Evolutionary conservation across 2,888 invertebrate genomes (phyloP).

Genomic region (Tenthredo livida): DNA sequence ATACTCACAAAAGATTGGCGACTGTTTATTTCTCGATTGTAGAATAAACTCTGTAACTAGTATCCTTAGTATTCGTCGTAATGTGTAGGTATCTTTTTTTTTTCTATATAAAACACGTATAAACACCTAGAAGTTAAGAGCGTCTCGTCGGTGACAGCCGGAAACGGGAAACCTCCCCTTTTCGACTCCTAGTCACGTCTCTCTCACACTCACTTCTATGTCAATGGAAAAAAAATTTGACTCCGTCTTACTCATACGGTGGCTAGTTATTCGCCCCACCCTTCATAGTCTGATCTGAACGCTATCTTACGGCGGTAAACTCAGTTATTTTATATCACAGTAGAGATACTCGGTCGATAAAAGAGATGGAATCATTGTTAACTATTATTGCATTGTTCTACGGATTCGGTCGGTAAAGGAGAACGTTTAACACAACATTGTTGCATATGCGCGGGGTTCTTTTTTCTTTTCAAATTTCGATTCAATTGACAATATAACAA

Average conservation of each 20-base stretch:
- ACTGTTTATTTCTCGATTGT: not conserved
- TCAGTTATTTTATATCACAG: too few species aligned
- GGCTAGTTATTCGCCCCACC: conserved; percentile 48
- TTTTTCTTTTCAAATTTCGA: not conserved
- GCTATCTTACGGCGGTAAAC: not conserved
- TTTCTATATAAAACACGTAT: conserved; percentile 36
- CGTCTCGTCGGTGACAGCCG: conserved; percentile 72
- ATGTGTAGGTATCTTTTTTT: not conserved
- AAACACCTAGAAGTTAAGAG: conserved; percentile 51
- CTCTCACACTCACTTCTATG: conserved; percentile 4
- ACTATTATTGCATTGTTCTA: too few species aligned
- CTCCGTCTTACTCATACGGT: conserved; percentile 12
- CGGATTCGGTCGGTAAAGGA: not conserved
- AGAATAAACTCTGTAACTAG: not conserved
- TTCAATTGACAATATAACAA: too few species aligned
- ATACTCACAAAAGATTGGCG: conserved; percentile 23
- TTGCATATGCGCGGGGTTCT: not conserved
- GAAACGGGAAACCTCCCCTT: conserved; percentile 73
- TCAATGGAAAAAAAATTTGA: not conserved
- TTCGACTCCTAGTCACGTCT: conserved; percentile 55
- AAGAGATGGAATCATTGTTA: too few species aligned
- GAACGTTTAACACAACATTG: not conserved
- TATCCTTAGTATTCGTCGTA: not conserved
- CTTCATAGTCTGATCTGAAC: not conserved
- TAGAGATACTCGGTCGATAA: not conserved